phyloP scores from a whole-genome alignment of 2,113 vertebrate species.

The Malurus cyaneus region DNA sequence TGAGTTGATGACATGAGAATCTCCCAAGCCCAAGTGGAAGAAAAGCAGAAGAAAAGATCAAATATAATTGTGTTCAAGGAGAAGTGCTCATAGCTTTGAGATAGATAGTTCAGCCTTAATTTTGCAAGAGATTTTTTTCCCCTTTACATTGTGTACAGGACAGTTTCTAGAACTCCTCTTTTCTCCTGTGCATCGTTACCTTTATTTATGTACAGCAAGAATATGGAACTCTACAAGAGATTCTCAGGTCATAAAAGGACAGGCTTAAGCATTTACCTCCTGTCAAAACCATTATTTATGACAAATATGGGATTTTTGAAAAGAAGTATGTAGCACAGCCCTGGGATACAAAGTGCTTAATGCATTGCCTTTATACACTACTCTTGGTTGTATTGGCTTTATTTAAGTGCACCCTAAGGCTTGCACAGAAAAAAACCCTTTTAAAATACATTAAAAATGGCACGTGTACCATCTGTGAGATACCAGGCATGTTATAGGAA shows the following conservation, averaged over 20 bases:
- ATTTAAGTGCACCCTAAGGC: constrained; percentile 26
- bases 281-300: neutral
- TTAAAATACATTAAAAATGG: neutral
- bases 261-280: neutral
- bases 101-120: neutral
- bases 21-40: neutral
- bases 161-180: neutral
- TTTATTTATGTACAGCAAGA: neutral
- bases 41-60: neutral
- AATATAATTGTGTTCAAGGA: neutral
- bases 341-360: neutral
- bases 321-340: neutral
- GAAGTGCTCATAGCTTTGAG: neutral
- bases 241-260: neutral
- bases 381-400: neutral
- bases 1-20: neutral
- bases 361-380: neutral
- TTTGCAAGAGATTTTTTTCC: neutral
- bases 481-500: neutral
- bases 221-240: neutral
- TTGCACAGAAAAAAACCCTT: neutral
- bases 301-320: neutral
- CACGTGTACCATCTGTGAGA: neutral
- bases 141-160: neutral
- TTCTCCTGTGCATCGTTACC: neutral